phyloP scores from a whole-genome alignment of 2,888 invertebrate species.

The Lycocerus yunnanus region DNA sequence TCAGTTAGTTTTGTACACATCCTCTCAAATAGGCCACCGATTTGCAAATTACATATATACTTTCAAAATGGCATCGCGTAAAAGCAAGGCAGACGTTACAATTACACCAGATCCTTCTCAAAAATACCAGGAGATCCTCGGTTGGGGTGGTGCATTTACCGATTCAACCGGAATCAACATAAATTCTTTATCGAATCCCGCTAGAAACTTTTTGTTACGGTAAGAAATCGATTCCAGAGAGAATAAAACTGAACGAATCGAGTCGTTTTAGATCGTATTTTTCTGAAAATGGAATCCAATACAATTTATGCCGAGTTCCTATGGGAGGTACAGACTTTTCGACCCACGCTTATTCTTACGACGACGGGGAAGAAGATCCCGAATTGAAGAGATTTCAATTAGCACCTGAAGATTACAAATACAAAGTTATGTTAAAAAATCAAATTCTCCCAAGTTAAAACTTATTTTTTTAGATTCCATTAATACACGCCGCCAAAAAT shows the following conservation, averaged over 20 bases:
- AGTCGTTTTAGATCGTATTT: not conserved
- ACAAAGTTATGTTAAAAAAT: not conserved
- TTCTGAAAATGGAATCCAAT: constrained; percentile 66
- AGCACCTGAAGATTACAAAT: not conserved
- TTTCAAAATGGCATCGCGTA: not conserved
- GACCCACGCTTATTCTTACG: constrained; percentile 77
- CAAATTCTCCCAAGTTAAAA: not conserved
- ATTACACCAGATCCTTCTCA: not conserved
- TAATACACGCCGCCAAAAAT: constrained; percentile 41
- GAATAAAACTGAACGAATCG: not conserved
- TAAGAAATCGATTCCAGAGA: not conserved
- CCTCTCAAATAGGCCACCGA: not conserved
- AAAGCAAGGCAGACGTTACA: not conserved
- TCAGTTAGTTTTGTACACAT: not conserved
- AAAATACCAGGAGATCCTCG: not conserved
- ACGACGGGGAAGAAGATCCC: constrained; percentile 61
- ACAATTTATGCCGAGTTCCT: constrained; percentile 78
- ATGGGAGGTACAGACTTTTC: constrained; percentile 90
- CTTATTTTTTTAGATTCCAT: constrained; percentile 41
- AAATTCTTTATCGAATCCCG: not conserved
- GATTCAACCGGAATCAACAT: not conserved
- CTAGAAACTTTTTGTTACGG: not conserved
- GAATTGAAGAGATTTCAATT: not conserved
- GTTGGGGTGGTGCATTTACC: not conserved
- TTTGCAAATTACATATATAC: not conserved